Conservation (phyloP, 1,140 invertebrate genomes). For the Hesperophylax magnus region DNA sequence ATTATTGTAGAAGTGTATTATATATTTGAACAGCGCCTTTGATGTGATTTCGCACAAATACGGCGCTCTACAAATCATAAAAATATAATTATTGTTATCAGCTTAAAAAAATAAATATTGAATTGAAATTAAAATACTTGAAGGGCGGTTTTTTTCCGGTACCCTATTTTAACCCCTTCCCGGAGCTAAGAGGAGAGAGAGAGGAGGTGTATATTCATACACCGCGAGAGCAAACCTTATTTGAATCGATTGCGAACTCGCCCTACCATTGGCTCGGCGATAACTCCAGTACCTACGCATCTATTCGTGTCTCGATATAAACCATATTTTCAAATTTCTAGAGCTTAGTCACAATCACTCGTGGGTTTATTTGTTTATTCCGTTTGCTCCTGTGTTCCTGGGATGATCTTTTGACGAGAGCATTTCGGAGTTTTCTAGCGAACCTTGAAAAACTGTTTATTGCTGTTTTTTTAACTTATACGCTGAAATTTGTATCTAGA, state of each 20-base stretch:
- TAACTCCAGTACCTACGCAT: slow-evolving; percentile 1
- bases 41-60: too few species aligned
- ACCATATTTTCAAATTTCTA: slow-evolving; percentile 13
- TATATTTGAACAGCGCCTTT: too few species aligned
- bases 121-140: too few species aligned
- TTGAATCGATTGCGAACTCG: slow-evolving; percentile 22
- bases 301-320: background rate
- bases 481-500: too few species aligned
- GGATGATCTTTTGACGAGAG: background rate
- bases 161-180: background rate
- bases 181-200: background rate
- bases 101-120: too few species aligned
- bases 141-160: too few species aligned
- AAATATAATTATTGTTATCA: too few species aligned
- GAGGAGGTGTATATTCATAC: background rate
- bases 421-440: too few species aligned
- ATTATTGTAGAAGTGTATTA: too few species aligned
- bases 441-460: too few species aligned
- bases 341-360: slow-evolving; percentile 7
- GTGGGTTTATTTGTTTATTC: background rate
- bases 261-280: slow-evolving; percentile 15
- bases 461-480: too few species aligned
- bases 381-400: background rate
- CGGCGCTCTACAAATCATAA: too few species aligned
- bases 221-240: slow-evolving; percentile 30